Evolutionary conservation across 2,797 vertebrate genomes (phyloP), one percentile per base, ranked within the genome.

Genomic region (Labeo calbasu): DNA sequence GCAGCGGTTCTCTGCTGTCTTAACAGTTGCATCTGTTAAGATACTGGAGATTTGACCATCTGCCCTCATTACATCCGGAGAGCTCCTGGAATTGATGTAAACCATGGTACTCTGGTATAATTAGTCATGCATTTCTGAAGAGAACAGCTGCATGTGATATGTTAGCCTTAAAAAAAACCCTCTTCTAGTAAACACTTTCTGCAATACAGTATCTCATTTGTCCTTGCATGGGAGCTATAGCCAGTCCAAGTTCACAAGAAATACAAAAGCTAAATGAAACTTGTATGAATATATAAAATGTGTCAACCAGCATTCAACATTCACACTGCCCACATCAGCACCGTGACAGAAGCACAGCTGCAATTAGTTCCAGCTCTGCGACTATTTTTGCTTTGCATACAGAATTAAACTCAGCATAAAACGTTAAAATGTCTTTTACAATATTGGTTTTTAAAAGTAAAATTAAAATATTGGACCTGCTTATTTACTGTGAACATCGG

Each of bases 111-210:
- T 86, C 79, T 71, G 25, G 86, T 83, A 76, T 77, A 61, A 79
- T 85, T 46, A 79, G 80, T 83, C 76, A 75, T 32, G 69, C 71
- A 72, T 46, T 75, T 69, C 12, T 77, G 23, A 57, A 70, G 10
- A 23, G 65, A 86, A 86, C 80, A 83, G 59, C 85, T 83, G 61
- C 48, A 81, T 87, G 63, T 72, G 77, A 85, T 86, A 25, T 57
- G 13, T 13, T 59, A 12, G 51, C 28, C 40, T 77, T 86, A 73
- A 84, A 86, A 40, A 5, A 55, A 61, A 17, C 28, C 28, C n/a
- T 12, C 21, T 32, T 68, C 40, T 83, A 75, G 82, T 71, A 87
- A 83, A 84, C 70, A 53, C 32, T 6, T 72, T 28, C 46, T 79
- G 57, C 71, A 46, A 55, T 59, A 71, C 32, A 21, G 43, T 28